Conservation (phyloP, 2,113 vertebrate species). For the Perccottus glenii region DNA sequence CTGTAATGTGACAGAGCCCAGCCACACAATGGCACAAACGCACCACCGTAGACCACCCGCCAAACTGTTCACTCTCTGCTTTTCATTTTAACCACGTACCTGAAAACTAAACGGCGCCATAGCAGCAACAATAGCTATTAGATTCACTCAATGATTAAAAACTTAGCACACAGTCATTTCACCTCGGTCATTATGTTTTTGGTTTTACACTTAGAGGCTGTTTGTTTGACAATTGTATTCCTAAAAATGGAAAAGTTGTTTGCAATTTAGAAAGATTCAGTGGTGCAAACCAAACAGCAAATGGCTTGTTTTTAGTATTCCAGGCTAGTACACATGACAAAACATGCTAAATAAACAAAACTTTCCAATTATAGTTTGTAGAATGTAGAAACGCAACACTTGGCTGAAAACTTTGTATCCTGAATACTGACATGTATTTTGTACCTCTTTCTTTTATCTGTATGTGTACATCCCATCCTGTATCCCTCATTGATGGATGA, state of each 20-base stretch:
- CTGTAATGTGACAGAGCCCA: slow-evolving; percentile 6
- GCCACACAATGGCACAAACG: slow-evolving; percentile 2
- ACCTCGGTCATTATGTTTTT: slow-evolving; percentile 6
- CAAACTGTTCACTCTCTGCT: slow-evolving; percentile 10
- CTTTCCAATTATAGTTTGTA: too few relatives aligned
- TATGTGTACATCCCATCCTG: too few relatives aligned
- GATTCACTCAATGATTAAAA: slow-evolving; percentile 18
- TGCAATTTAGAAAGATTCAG: not conserved
- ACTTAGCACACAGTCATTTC: slow-evolving; percentile 18
- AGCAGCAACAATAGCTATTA: slow-evolving; percentile 12
- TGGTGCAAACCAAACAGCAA: not conserved
- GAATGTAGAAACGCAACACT: too few relatives aligned
- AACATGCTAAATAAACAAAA: too few relatives aligned
- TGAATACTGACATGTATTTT: too few relatives aligned
- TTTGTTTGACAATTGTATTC: not conserved
- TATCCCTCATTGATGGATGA: too few relatives aligned
- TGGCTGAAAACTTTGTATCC: too few relatives aligned
- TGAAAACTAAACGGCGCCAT: not conserved
- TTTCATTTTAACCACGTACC: slow-evolving; percentile 3
- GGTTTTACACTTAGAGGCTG: slow-evolving; percentile 5
- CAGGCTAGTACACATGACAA: not conserved
- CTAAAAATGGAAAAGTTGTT: slow-evolving; percentile 2
- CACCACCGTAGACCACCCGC: slow-evolving; percentile 15
- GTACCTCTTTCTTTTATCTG: too few relatives aligned
- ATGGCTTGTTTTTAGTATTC: not conserved